phyloP scores from a whole-genome alignment of 2,888 invertebrate genomes.

The Esperia sulphurella region DNA sequence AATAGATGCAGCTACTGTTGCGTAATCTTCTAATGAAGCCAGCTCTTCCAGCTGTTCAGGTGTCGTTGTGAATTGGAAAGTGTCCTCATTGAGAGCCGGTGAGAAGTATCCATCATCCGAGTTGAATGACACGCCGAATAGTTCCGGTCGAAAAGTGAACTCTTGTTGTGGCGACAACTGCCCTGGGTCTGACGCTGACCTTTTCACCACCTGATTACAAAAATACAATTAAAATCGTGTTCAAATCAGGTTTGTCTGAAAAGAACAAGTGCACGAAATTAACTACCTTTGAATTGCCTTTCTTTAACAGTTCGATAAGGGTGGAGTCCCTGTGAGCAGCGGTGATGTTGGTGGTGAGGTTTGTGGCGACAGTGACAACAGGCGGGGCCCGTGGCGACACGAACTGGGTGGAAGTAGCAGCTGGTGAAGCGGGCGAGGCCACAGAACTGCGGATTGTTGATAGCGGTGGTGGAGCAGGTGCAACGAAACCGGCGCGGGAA shows the following conservation, averaged over 20 bases:
- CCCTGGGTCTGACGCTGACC: slow-evolving; percentile 86
- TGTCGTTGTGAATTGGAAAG: slow-evolving; percentile 82
- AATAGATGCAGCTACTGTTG: slow-evolving; percentile 77
- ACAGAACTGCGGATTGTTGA: slow-evolving; percentile 53
- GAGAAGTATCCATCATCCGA: slow-evolving; percentile 82
- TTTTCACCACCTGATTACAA: slow-evolving; percentile 80
- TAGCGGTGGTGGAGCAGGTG: slow-evolving; percentile 68
- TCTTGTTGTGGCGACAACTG: slow-evolving; percentile 79
- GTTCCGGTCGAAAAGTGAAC: slow-evolving; percentile 79
- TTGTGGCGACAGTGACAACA: slow-evolving; percentile 55
- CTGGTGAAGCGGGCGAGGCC: slow-evolving; percentile 60
- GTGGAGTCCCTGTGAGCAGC: slow-evolving; percentile 84
- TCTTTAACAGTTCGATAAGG: slow-evolving; percentile 87
- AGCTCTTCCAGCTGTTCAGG: slow-evolving; percentile 83
- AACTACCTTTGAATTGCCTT: slow-evolving; percentile 79
- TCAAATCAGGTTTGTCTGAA: slow-evolving; percentile 5
- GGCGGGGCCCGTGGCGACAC: slow-evolving; percentile 67
- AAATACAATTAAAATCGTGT: slow-evolving; percentile 6
- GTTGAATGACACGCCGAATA: slow-evolving; percentile 82
- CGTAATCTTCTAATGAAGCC: slow-evolving; percentile 81
- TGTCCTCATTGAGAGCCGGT: slow-evolving; percentile 86
- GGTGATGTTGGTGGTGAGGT: slow-evolving; percentile 37
- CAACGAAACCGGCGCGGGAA: slow-evolving; percentile 58
- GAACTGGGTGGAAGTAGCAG: slow-evolving; percentile 69
- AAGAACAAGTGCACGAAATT: slow-evolving; percentile 5